Conservation (phyloP, 1,140 invertebrate genomes). For the Ephestia elutella region DNA sequence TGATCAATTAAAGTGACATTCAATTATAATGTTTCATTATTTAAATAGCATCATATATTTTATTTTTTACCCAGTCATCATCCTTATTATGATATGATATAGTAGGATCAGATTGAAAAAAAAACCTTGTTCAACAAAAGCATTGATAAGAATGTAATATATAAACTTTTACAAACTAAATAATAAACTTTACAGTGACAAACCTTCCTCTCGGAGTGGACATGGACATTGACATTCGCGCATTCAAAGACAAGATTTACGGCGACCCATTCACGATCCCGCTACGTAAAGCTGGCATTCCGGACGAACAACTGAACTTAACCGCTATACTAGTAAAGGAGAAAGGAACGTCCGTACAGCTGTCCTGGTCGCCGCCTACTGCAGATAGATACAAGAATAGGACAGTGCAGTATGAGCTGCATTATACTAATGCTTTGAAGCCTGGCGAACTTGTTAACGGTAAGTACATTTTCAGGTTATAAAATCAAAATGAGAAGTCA, state of each 20-base stretch:
- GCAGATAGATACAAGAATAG: constrained; percentile 53
- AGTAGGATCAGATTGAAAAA: too few relatives aligned
- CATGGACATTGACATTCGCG: constrained; percentile 78
- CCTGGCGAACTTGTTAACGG: constrained; percentile 39
- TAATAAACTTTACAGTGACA: constrained; percentile 53
- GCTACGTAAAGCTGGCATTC: constrained; percentile 74
- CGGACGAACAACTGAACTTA: constrained; percentile 57
- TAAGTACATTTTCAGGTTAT: too few relatives aligned
- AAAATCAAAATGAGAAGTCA: too few relatives aligned
- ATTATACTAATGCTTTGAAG: constrained; percentile 41
- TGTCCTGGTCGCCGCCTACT: constrained; percentile 79
- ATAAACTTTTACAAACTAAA: too few relatives aligned
- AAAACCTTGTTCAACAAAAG: too few relatives aligned
- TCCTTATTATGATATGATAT: too few relatives aligned
- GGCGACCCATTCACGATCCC: constrained; percentile 75
- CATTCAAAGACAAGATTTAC: constrained; percentile 76
- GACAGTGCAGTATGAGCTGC: constrained; percentile 74
- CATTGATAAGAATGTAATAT: too few relatives aligned
- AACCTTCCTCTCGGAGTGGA: constrained; percentile 73
- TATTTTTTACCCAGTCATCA: too few relatives aligned
- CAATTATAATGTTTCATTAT: too few relatives aligned
- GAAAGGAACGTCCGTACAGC: constrained; percentile 77
- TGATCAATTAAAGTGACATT: too few relatives aligned
- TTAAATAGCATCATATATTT: too few relatives aligned
- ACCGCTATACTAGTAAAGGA: constrained; percentile 74